Evolutionary conservation across 2,113 vertebrate species (phyloP), one percentile per base, ranked within the genome.

Genomic region (Oryzias woworae): DNA sequence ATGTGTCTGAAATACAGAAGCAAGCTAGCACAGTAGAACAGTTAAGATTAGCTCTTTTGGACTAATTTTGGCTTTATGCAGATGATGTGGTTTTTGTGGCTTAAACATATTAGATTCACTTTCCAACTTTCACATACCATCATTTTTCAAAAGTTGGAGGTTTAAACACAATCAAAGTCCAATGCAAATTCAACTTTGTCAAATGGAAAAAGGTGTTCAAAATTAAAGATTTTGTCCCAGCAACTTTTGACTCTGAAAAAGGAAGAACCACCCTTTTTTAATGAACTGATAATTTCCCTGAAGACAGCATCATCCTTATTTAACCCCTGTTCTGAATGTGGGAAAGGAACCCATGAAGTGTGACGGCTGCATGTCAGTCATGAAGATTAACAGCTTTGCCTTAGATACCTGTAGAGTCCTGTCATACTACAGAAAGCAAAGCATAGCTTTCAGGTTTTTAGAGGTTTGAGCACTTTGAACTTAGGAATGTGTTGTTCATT

Each of bases 341-440:
- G 3, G 23, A 70, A 54, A 14, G 22, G 28, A 23, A 44, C 52
- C 23, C 28, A 16, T 44, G 16, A 53, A 23, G 44, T 3, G 8
- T 23, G 14, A 24, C 1, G 4, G 49, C 10, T 28, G 24, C 22
- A 20, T 68, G 51, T 53, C 71, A 78, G 17, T 66, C 51, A 45
- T 47, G 1, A 18, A 1, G 46, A 55, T 47, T 41, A 36, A 55
- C 31, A 31, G 17, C 41, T 44, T 46, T 43, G 66, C 54, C 50
- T 20, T 5, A 14, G 31, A 50, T 18, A 23, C 47, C 52, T 45
- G 31, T 55, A 15, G 47, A 42, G 22, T 20, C 18, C 36, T 7
- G 64, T 53, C 62, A 58, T 17, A 0, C 5, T n/a, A 26, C 14
- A 55, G 44, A 45, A 22, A 68, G 18, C 36, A 60, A 53, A 36